Conservation (phyloP, 2,797 vertebrate species). For the Phaenicophaeus curvirostris region DNA sequence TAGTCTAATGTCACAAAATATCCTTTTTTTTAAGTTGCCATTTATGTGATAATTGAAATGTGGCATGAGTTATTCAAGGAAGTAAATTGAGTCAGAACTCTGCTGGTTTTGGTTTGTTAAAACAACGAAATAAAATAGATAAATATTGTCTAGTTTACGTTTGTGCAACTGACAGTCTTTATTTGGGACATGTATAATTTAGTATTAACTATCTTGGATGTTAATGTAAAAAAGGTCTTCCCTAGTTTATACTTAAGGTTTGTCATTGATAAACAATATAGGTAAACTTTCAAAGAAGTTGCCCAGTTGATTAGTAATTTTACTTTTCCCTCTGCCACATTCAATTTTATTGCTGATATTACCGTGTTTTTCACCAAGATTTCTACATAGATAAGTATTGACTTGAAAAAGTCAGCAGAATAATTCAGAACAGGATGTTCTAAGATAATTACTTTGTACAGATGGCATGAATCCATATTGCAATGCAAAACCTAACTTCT, state of each 20-base stretch:
- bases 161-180: background rate
- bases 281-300: background rate
- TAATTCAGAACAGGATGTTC: background rate
- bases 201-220: background rate
- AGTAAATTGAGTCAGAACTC: background rate
- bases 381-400: background rate
- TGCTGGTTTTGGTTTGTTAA: background rate
- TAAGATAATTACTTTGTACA: background rate
- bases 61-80: background rate
- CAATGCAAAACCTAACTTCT: background rate
- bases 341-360: background rate
- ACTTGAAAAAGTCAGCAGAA: background rate
- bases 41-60: background rate
- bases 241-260: background rate
- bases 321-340: background rate
- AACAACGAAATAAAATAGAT: background rate
- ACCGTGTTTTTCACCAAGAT: background rate
- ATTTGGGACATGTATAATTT: background rate
- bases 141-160: background rate
- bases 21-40: background rate
- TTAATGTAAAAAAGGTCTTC: background rate
- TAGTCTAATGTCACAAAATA: background rate
- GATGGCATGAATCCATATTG: background rate
- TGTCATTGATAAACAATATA: background rate
- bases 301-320: background rate